Percentiles rank a stretch among this genome's conserved stretches.
Conservation (phyloP, 2,888 invertebrate species). For the Nipponacmea schrenckii region DNA sequence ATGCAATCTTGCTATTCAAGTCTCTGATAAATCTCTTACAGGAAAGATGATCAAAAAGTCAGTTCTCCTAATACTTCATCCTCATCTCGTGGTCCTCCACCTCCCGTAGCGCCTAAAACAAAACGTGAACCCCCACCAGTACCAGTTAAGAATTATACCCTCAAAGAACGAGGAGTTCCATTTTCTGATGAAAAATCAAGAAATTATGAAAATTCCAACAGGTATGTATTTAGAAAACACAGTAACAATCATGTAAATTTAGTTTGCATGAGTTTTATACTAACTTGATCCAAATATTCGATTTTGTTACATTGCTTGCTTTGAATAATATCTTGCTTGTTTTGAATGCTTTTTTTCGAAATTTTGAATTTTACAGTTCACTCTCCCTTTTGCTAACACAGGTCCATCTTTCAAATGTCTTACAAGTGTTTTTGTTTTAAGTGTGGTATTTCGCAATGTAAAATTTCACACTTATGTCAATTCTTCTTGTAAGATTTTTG, state of each 20-base stretch:
- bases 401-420: too few species aligned
- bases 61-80: slow-evolving; percentile 21
- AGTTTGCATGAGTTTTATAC: not conserved
- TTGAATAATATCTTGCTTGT: too few species aligned
- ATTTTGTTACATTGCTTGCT: too few species aligned
- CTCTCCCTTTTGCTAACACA: too few species aligned
- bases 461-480: too few species aligned
- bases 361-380: too few species aligned
- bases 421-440: too few species aligned
- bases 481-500: too few species aligned
- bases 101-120: not conserved
- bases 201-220: slow-evolving; percentile 58
- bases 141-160: slow-evolving; percentile 54
- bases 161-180: slow-evolving; percentile 52
- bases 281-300: too few species aligned
- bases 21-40: slow-evolving; percentile 20
- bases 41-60: slow-evolving; percentile 34
- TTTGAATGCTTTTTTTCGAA: too few species aligned
- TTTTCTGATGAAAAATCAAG: slow-evolving; percentile 56
- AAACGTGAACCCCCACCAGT: slow-evolving; percentile 59
- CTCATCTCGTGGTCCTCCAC: slow-evolving; percentile 22
- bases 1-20: too few species aligned
- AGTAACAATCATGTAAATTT: not conserved
- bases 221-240: slow-evolving; percentile 29
- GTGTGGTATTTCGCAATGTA: too few species aligned